Percentiles rank a stretch among this genome's conserved stretches.
These are phyloP conservation scores for Tricholaema leucomelas DNA, from an alignment of 2,113 vertebrate species.

Conservation along the genomic window DNA sequence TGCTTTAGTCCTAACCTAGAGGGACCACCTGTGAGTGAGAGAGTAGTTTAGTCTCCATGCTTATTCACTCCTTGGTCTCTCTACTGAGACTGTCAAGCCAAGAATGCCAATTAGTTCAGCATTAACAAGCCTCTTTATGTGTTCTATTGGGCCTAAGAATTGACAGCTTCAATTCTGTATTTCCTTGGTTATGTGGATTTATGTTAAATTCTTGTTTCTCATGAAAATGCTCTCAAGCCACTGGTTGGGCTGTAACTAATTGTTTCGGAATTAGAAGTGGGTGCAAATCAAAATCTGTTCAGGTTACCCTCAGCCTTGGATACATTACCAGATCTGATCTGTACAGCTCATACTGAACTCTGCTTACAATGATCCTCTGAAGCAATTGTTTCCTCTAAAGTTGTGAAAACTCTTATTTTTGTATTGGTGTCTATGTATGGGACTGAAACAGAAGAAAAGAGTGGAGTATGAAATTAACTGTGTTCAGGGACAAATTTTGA, in stretches of 20 bases:
- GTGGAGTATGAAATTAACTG: background rate
- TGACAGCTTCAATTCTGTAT: slow-evolving; percentile 67
- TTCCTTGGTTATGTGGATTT: slow-evolving; percentile 67
- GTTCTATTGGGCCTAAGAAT: slow-evolving; percentile 68
- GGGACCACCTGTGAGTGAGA: slow-evolving; percentile 61
- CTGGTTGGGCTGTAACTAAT: slow-evolving; percentile 45
- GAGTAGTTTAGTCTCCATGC: slow-evolving; percentile 66
- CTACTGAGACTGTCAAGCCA: slow-evolving; percentile 68
- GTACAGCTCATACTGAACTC: background rate
- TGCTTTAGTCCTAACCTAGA: slow-evolving; percentile 62
- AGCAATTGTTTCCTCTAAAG: background rate
- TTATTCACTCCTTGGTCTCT: slow-evolving; percentile 68
- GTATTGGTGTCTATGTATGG: background rate
- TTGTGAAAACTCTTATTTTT: background rate
- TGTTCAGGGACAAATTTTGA: background rate
- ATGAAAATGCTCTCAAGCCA: slow-evolving; percentile 58
- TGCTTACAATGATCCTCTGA: background rate
- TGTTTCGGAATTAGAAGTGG: slow-evolving; percentile 44
- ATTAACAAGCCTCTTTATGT: slow-evolving; percentile 70
- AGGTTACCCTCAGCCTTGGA: background rate
- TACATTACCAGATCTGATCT: background rate
- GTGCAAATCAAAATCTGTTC: slow-evolving; percentile 34
- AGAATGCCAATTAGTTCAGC: slow-evolving; percentile 72
- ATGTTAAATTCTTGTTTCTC: slow-evolving; percentile 65
- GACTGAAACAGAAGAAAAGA: background rate